phyloP scores from a whole-genome alignment of 1,140 invertebrate genomes.

The Polyergus mexicanus region DNA sequence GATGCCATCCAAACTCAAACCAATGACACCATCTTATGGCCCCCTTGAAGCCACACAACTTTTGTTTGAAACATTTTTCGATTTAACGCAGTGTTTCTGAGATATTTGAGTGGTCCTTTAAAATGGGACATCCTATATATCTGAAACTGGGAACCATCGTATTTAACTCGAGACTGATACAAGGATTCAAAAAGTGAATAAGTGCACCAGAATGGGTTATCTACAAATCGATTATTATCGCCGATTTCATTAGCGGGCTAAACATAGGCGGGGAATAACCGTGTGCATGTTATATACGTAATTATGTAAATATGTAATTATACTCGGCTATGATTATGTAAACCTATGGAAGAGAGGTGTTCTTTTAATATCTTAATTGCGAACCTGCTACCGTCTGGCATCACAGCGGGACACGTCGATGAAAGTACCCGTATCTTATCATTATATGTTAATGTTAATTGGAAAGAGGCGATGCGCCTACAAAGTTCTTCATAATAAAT shows the following conservation, averaged over 20 bases:
- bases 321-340: slow-evolving; percentile 63
- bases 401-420: slow-evolving; percentile 62
- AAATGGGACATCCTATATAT: no score
- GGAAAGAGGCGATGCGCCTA: neutral
- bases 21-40: no score
- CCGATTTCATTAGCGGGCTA: slow-evolving; percentile 68
- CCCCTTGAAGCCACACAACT: no score
- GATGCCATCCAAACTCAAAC: no score
- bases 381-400: slow-evolving; percentile 48
- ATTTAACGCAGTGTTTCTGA: no score
- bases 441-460: slow-evolving; percentile 55
- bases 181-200: slow-evolving; percentile 37
- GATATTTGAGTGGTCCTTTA: no score
- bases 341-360: slow-evolving; percentile 43
- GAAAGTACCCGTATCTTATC: slow-evolving; percentile 51
- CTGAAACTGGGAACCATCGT: neutral
- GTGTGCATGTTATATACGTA: slow-evolving; percentile 58
- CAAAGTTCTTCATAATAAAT: slow-evolving; percentile 3
- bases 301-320: slow-evolving; percentile 76
- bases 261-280: slow-evolving; percentile 27
- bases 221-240: slow-evolving; percentile 71
- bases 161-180: slow-evolving; percentile 30
- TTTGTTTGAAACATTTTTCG: no score
- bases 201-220: slow-evolving; percentile 23
- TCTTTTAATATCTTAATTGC: slow-evolving; percentile 73